Conservation (phyloP, 2,113 vertebrate species). For the Nymphicus hollandicus region DNA sequence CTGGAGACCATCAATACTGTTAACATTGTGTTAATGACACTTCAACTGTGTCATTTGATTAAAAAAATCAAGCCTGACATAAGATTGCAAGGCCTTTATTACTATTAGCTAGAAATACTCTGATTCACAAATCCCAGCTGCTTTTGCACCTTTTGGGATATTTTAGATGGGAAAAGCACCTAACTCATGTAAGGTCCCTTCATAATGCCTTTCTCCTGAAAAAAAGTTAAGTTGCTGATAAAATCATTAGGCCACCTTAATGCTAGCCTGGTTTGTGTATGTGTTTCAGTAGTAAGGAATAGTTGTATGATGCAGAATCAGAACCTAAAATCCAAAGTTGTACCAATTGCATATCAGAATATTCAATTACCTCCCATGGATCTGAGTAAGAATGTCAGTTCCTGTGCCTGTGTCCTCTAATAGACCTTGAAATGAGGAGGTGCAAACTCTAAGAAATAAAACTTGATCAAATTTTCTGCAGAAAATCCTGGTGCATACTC, state of each 20-base stretch:
- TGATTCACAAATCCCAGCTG: not conserved
- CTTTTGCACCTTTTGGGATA: not conserved
- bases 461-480: not conserved
- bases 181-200: not conserved
- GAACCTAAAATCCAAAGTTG: not conserved
- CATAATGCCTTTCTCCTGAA: not conserved
- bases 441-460: not conserved
- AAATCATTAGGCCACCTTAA: not conserved
- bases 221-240: not conserved
- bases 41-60: not conserved
- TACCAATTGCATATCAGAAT: not conserved
- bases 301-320: not conserved
- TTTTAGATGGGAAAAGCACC: not conserved
- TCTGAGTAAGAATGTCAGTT: not conserved
- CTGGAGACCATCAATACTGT: not conserved
- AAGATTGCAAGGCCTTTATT: not conserved
- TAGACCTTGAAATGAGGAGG: not conserved
- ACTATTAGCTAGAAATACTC: not conserved
- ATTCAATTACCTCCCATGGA: not conserved
- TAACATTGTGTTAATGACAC: not conserved
- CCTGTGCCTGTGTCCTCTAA: not conserved
- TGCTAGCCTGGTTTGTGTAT: not conserved
- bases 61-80: not conserved
- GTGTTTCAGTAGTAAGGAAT: not conserved
- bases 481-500: not conserved